A percentile compares a stretch with the other conserved stretches of the same genome.
These are phyloP conservation scores for Rhagoletis zephyria DNA, from an alignment of 1,140 invertebrate species.

Conservation along the genomic window DNA sequence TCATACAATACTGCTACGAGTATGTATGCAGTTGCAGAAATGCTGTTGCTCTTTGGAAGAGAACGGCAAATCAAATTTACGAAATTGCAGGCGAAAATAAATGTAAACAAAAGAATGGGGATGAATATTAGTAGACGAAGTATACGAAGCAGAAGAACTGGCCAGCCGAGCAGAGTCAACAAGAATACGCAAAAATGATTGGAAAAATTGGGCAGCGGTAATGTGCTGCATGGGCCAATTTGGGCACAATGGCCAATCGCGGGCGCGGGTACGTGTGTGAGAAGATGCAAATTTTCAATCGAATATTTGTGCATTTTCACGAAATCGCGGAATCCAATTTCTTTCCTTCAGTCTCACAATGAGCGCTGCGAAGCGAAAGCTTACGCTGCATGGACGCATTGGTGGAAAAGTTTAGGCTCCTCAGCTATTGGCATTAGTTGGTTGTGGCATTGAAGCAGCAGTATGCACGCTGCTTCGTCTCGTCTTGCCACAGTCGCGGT, in stretches of 20 bases:
- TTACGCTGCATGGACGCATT: constrained; percentile 38
- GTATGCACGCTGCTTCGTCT: neutral
- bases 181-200: constrained; percentile 32
- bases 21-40: neutral
- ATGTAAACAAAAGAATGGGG: constrained; percentile 26
- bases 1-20: neutral
- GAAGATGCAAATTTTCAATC: constrained; percentile 48
- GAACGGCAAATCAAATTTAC: constrained; percentile 52
- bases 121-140: neutral
- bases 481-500: constrained; percentile 14
- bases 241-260: neutral
- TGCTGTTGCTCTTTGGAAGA: neutral
- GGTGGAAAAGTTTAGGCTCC: constrained; percentile 5
- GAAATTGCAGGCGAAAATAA: constrained; percentile 39
- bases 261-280: neutral
- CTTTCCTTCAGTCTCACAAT: constrained; percentile 27
- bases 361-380: constrained; percentile 31
- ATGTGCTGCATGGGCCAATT: neutral
- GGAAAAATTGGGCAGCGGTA: neutral
- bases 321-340: constrained; percentile 41
- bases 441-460: neutral
- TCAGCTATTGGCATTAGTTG: constrained; percentile 25
- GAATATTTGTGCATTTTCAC: constrained; percentile 25
- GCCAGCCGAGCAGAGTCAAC: neutral
- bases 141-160: neutral